phyloP scores from a whole-genome alignment of 2,113 vertebrate genomes.

The Scytalopus superciliaris region DNA sequence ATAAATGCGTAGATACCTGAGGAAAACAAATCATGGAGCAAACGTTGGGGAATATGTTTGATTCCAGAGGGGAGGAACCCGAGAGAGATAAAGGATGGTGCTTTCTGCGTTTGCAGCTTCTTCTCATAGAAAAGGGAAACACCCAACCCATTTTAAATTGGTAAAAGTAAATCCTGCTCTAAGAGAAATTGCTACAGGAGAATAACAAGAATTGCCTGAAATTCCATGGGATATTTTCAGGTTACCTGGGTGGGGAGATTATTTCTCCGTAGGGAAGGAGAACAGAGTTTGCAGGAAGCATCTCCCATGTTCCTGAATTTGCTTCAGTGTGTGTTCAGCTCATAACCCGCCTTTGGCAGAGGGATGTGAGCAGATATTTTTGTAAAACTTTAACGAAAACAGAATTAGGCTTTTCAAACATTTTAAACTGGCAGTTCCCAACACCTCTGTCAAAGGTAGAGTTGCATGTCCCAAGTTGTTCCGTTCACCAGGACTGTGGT shows the following conservation, averaged over 20 bases:
- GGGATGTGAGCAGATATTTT: neutral
- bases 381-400: neutral
- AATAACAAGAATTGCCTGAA: neutral
- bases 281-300: neutral
- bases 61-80: neutral
- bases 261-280: fast-evolving
- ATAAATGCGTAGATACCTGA: neutral
- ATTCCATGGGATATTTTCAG: fast-evolving
- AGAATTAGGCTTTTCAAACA: fast-evolving
- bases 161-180: neutral
- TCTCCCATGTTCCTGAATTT: fast-evolving
- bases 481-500: neutral
- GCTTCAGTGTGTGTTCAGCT: neutral
- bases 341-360: neutral
- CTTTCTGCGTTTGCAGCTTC: neutral
- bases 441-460: neutral
- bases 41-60: neutral
- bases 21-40: neutral
- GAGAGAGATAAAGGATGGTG: neutral
- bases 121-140: neutral
- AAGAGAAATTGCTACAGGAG: neutral
- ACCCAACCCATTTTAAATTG: fast-evolving
- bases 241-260: fast-evolving
- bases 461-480: neutral
- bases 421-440: neutral